Evolutionary conservation across 1,140 invertebrate genomes (phyloP), one percentile per base, ranked within the genome.

Genomic region (Lysiphlebus fabarum): DNA sequence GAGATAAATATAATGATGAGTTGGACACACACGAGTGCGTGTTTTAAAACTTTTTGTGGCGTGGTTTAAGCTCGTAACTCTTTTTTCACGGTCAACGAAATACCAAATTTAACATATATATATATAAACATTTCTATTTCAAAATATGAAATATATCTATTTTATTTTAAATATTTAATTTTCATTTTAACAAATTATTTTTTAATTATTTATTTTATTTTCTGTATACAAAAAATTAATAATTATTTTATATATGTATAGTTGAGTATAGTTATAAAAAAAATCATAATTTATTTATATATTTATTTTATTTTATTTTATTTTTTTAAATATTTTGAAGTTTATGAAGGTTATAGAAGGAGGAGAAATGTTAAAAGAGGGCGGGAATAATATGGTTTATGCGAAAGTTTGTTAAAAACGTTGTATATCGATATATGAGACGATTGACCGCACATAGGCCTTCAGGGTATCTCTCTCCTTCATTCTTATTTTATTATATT

Each of bases 391-490:
- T 45, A 47, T 61, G 43, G 58, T 60, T 60, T 55, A 60, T 56
- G 51, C 56, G 58, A 33, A 56, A 47, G 41, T 44, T 53, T 43
- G 38, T 34, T 58, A 50, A 51, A 45, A 56, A 48, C 36, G 48
- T 51, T 50, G 45, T 49, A 57, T 47, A 56, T 53, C 53, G 62
- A 65, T 59, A 62, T 69, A 66, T 61, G 65, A 65, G 63, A 51
- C 40, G 66, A 66, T 64, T 59, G 56, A 59, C 48, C 57, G 50
- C 53, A 44, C 41, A 55, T 41, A 33, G 54, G 40, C 58, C 59
- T 33, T 45, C 62, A 66, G 45, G 47, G 47, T 9, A 33, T 11
- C 47, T 33, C 44, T 9, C 9, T 26, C 44, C 12, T n/a, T 26
- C 4, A 12, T 10, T 44, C 54, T 58, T 58, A 58, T 61, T 64